Evolutionary conservation across 2,888 invertebrate species (phyloP), one percentile per base, ranked within the genome.

Genomic region (Rhabditophanes sp.): DNA sequence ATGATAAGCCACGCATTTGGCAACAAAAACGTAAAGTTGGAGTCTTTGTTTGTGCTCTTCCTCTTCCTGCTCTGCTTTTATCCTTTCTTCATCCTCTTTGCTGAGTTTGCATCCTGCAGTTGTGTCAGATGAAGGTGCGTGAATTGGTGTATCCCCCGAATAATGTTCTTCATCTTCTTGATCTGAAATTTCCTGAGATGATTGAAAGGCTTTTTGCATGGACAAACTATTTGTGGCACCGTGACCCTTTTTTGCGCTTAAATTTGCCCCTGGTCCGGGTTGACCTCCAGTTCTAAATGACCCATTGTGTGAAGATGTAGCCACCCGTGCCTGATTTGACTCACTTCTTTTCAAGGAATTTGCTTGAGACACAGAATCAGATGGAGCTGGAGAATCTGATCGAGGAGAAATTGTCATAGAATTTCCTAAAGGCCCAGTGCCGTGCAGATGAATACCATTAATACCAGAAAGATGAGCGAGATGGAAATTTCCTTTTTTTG

Each of bases 1-100:
- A 5, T 93, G 93, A 72, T 96, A 93, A 5, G 96, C 85, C 30
- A 56, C 37, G 70, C 90, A 88, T 66, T 93, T 75, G 48, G 90
- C 85, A 48, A 96, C 83, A 68, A 96, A 96, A 48, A 99, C 93
- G 70, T 96, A 96, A 24, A 96, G 72, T 67, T 96, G 96, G 39
- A 96, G 77, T 41, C 84, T 77, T 42, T 79, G 76, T 67, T 90
- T 90, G 45, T 88, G 76, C 60, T 90, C 87, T 65, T 90, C 90
- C 69, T 96, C 90, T 66, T 90, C 80, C 42, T 82, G 78, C 66
- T 90, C 90, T 54, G 85, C 83, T 66, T 82, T 82, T 42, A 57
- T 50, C 39, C 57, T 37, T 31, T 62, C 62, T 35, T 57, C 57
- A 26, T 62, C 62, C 32, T 62, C 62, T 37, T 58, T 57, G 34